phyloP scores from a whole-genome alignment of 2,888 invertebrate genomes.

The Acrocyrtus sp. region DNA sequence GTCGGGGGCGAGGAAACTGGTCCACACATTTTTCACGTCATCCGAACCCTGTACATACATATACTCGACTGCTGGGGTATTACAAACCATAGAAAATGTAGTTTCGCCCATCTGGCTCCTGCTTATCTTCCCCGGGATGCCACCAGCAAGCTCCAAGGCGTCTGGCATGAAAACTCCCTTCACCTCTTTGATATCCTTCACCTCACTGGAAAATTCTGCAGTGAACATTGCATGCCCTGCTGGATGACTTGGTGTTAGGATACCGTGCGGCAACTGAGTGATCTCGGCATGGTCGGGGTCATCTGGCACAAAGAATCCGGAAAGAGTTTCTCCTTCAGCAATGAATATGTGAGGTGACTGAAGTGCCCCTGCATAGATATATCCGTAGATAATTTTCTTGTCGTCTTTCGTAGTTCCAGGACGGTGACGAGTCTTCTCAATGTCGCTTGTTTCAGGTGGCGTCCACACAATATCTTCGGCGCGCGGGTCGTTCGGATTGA shows the following conservation, averaged over 20 bases:
- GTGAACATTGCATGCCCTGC: constrained; percentile 18
- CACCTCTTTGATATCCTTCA: constrained; percentile 4
- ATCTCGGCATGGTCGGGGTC: background rate
- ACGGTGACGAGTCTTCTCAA: background rate
- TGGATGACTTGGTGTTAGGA: constrained; percentile 7
- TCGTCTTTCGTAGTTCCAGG: constrained; percentile 7
- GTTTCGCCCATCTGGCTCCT: background rate
- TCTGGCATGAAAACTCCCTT: constrained; percentile 29
- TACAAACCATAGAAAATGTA: constrained; percentile 14
- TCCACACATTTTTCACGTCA: constrained; percentile 14
- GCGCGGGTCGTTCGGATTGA: background rate
- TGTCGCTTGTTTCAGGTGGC: background rate
- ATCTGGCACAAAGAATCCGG: constrained; percentile 30
- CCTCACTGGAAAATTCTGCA: constrained; percentile 7
- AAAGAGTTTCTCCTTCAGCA: constrained; percentile 26
- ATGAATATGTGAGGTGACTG: constrained; percentile 35
- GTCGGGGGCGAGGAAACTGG: background rate
- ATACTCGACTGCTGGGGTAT: constrained; percentile 24
- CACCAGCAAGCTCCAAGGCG: constrained; percentile 22
- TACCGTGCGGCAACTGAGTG: constrained; percentile 17
- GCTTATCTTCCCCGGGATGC: constrained; percentile 5
- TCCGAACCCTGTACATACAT: constrained; percentile 3
- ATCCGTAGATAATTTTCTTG: constrained; percentile 25
- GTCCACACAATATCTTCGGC: constrained; percentile 1
- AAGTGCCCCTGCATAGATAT: constrained; percentile 10